Percentiles rank a stretch among this genome's conserved stretches.
Conservation (phyloP, 1,140 invertebrate species). For the Megalonaias nervosa region DNA sequence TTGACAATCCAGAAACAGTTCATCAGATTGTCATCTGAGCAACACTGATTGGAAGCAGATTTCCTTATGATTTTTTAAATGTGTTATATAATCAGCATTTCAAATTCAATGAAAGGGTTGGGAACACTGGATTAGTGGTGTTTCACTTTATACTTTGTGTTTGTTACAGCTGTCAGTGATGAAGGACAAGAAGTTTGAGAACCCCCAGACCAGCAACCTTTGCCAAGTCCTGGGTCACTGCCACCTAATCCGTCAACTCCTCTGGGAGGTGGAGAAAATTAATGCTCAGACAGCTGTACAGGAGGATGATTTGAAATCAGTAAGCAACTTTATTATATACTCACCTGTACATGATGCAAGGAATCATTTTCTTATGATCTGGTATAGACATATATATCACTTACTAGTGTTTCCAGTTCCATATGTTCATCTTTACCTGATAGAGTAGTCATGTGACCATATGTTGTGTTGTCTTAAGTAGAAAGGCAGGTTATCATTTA, state of each 20-base stretch:
- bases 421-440: no score
- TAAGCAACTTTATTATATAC: slow-evolving; percentile 6
- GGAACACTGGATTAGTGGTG: neutral
- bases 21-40: neutral
- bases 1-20: neutral
- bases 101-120: neutral
- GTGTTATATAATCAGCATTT: neutral
- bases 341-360: neutral
- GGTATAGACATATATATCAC: no score
- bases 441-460: no score
- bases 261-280: slow-evolving; percentile 33
- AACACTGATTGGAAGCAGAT: neutral
- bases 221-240: slow-evolving; percentile 45
- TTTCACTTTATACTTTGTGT: neutral
- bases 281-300: slow-evolving; percentile 13
- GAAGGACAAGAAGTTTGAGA: slow-evolving; percentile 82
- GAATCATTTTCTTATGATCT: no score
- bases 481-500: no score
- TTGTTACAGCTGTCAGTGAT: slow-evolving; percentile 75
- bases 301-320: slow-evolving; percentile 6
- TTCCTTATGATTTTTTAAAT: neutral
- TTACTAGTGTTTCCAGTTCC: no score
- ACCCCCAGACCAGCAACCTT: slow-evolving; percentile 82
- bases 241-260: slow-evolving; percentile 40
- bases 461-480: no score